Evolutionary conservation across 2,113 vertebrate species (phyloP).

Genomic region (Puntigrus tetrazona): DNA sequence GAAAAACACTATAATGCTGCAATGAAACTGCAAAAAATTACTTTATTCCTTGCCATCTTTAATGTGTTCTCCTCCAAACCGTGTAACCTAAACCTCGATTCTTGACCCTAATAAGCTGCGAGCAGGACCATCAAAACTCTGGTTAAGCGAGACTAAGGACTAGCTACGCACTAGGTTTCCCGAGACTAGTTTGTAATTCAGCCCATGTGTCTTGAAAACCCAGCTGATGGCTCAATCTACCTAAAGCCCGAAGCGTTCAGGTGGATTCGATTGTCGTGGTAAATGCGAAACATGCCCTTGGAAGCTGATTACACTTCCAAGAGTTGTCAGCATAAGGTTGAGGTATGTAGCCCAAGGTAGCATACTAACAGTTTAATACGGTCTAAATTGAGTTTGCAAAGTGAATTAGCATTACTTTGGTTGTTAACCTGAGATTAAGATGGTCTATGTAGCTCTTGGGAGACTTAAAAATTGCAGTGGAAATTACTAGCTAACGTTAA

Average conservation of each 20-base stretch:
- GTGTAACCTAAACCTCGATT: background rate
- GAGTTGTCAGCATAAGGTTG: slow-evolving; percentile 35
- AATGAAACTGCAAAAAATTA: no score
- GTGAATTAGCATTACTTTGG: slow-evolving; percentile 28
- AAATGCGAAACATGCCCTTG: slow-evolving; percentile 12
- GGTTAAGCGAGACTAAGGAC: background rate
- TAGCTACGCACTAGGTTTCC: background rate
- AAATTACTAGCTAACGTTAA: slow-evolving; percentile 11
- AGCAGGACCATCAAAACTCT: background rate
- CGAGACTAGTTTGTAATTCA: background rate
- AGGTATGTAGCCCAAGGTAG: slow-evolving; percentile 40
- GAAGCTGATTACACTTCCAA: slow-evolving; percentile 33
- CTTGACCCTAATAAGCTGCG: background rate
- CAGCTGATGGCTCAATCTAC: slow-evolving; percentile 11
- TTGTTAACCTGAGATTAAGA: slow-evolving; percentile 28
- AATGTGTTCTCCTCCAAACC: background rate
- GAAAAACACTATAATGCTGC: no score
- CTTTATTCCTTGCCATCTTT: no score
- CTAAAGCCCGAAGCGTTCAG: background rate
- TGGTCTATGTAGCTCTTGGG: background rate
- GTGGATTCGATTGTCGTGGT: slow-evolving; percentile 7
- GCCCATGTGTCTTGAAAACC: background rate
- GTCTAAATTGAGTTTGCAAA: slow-evolving; percentile 31
- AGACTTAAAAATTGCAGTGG: background rate
- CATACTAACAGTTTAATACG: slow-evolving; percentile 20